Conservation (phyloP, 1,140 invertebrate genomes). For the Hycleus cichorii region DNA sequence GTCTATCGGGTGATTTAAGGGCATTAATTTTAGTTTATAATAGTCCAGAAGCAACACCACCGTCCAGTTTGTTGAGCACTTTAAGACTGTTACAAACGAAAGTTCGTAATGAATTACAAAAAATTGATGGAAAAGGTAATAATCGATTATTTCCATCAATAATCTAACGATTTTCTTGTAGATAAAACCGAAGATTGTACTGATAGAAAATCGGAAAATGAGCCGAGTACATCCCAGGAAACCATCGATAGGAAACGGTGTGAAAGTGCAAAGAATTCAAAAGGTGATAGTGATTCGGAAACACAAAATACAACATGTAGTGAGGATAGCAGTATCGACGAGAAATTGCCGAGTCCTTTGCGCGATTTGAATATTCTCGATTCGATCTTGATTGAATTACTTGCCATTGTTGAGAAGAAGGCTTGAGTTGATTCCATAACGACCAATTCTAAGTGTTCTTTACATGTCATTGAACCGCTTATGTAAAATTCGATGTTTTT, state of each 20-base stretch:
- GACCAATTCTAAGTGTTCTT: constrained; percentile 22
- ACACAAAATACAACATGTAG: constrained; percentile 24
- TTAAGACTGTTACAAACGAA: constrained; percentile 30
- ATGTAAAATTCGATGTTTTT: constrained; percentile 6
- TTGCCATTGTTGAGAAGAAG: constrained; percentile 33
- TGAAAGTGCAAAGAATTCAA: constrained; percentile 4
- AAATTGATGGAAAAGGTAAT: constrained; percentile 16
- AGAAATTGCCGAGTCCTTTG: constrained; percentile 20
- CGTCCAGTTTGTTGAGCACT: constrained; percentile 25
- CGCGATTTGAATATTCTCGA: constrained; percentile 32
- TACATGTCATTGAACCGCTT: constrained; percentile 4
- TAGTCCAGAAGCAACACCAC: constrained; percentile 35
- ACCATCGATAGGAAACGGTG: neutral
- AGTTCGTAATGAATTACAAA: constrained; percentile 23
- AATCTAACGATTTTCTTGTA: neutral
- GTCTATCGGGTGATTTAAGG: constrained; percentile 49
- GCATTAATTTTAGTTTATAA: constrained; percentile 50
- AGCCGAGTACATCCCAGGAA: constrained; percentile 20
- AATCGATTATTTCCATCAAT: neutral
- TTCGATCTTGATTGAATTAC: constrained; percentile 33
- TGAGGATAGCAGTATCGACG: constrained; percentile 22
- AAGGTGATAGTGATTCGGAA: constrained; percentile 32
- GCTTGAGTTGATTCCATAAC: constrained; percentile 18
- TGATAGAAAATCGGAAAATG: neutral
- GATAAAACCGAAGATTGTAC: constrained; percentile 2